These are phyloP conservation scores for Todiramphus saurophagus DNA, from an alignment of 2,113 vertebrate genomes.

Conservation along the genomic window DNA sequence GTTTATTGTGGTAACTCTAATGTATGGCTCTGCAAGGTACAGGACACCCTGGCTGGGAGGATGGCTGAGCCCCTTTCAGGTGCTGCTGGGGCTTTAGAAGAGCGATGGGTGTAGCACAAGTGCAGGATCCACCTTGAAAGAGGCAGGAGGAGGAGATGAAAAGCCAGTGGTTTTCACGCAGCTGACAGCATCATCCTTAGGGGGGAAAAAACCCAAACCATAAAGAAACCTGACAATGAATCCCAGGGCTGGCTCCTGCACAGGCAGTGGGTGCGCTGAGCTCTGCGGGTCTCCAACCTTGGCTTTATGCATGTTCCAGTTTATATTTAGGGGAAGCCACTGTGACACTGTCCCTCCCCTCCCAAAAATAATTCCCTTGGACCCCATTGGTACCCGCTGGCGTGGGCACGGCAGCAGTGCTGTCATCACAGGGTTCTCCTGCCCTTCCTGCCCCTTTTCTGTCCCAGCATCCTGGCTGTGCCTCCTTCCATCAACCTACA, in stretches of 20 bases:
- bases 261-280: background rate
- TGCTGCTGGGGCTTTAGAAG: background rate
- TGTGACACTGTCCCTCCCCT: rapidly evolving
- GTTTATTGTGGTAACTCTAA: background rate
- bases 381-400: rapidly evolving
- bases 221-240: background rate
- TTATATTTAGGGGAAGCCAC: background rate
- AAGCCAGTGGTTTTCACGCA: background rate
- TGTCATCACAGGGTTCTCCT: background rate
- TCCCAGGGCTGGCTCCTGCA: rapidly evolving
- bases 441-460: background rate
- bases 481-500: rapidly evolving
- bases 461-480: rapidly evolving
- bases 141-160: background rate
- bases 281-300: background rate
- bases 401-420: background rate
- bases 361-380: background rate
- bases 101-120: background rate
- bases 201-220: background rate
- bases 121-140: rapidly evolving
- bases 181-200: background rate
- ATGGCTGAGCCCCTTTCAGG: background rate
- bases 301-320: rapidly evolving
- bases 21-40: background rate
- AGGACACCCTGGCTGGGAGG: background rate